Base-by-base conservation (phyloP, 2,888 invertebrate species). In the Hydraecia micacea region DNA sequence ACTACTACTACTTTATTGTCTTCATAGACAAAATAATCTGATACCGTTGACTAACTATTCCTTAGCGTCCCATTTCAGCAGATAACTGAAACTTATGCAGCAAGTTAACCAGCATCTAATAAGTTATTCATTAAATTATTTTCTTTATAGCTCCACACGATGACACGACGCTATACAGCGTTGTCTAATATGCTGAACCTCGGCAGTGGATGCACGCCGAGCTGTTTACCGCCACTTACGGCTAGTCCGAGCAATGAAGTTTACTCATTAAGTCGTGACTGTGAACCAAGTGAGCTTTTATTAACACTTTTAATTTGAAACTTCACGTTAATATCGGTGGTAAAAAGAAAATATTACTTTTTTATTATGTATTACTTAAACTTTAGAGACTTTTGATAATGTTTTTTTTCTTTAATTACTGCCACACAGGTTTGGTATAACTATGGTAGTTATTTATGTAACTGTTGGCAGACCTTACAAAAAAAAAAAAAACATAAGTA, bases 251-350 rank as follows among this genome's bases (percentile, higher is more conserved):
- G 75, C 71, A 55, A 69, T 80, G 60, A 80, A 86, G 75, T 73
- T 80, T 80, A 65, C 79, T 87, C 86, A 84, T 85, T 78, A 80
- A 70, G 58, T 80, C 60, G 67, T 72, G 79, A 73, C 52, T 82
- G 66, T 74, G 77, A 58, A 80, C 67, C 39, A 60, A 79, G 71
- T 39, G 28, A 67, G 65, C 66, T 72, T 81, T 79, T 77, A 78
- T 65, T 74, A 75, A 74, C 77, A 77, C 42, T 74, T 84, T 84
- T 82, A 79, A 82, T 73, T 84, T 39, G 39, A 79, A 69, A 71
- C 49, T 8, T 49, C 1, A 39, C 28, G 21, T 75, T 76, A 70
- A 65, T 75, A 72, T 76, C 11, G 46, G n/a, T 58, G 25, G 42
- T 58, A 71, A 49, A 77, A 32, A 69, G n/a, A 52, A 21, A n/a